Conservation (phyloP, 2,113 vertebrate species). For the Sapayoa aenigma region DNA sequence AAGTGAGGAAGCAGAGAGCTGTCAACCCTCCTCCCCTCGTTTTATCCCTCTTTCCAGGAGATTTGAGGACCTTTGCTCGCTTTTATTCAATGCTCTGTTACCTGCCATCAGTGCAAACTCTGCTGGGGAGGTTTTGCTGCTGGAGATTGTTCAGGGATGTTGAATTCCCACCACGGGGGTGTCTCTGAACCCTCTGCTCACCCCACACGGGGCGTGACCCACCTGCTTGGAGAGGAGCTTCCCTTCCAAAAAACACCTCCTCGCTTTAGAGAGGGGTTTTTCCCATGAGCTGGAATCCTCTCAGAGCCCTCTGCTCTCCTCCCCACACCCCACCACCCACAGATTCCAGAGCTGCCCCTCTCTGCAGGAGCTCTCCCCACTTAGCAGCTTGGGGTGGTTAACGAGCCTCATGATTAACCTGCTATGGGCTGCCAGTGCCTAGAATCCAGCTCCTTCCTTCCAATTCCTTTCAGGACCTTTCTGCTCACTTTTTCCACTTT, state of each 20-base stretch:
- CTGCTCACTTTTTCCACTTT: neutral
- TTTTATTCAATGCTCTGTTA: neutral
- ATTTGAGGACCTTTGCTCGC: neutral
- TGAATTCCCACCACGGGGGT: neutral
- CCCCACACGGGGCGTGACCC: accelerated
- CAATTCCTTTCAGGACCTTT: neutral
- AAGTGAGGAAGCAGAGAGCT: neutral
- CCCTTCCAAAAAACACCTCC: neutral
- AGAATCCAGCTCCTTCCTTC: neutral
- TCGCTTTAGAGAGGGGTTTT: neutral
- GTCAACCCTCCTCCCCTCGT: neutral
- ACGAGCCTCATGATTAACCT: neutral
- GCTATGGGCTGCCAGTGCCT: neutral
- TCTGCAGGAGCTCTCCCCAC: neutral
- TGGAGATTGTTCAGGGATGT: neutral
- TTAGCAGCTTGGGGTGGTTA: neutral
- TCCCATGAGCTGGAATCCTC: neutral
- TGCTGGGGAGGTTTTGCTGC: neutral
- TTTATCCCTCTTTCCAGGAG: neutral
- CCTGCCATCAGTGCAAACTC: neutral
- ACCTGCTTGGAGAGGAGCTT: neutral
- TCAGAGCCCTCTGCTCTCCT: neutral
- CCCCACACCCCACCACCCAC: neutral
- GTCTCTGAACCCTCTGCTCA: neutral
- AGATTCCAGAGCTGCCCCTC: neutral